phyloP scores from a whole-genome alignment of 2,113 vertebrate species.

The Elephas maximus region DNA sequence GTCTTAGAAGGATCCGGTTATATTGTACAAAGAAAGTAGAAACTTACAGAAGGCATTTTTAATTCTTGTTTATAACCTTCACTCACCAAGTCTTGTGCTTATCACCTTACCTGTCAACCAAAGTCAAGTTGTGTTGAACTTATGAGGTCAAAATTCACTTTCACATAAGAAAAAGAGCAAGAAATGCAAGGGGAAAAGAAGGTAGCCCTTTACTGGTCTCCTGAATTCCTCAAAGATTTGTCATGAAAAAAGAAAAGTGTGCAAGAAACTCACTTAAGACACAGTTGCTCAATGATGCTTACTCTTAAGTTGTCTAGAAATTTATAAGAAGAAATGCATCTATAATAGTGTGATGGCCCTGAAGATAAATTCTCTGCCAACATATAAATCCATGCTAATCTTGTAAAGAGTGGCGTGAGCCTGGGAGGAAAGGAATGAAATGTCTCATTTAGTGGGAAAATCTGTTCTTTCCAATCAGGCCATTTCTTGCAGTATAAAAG shows the following conservation, averaged over 20 bases:
- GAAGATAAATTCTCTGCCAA: constrained; percentile 7
- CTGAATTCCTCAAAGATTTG: background rate
- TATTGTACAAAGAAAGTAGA: background rate
- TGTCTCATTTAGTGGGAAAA: background rate
- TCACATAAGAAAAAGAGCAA: background rate
- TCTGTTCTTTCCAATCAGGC: background rate
- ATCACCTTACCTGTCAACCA: background rate
- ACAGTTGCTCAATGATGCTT: background rate
- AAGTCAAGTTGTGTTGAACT: constrained; percentile 7
- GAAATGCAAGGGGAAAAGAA: background rate
- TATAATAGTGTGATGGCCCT: background rate
- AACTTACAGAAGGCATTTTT: background rate
- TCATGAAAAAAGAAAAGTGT: background rate
- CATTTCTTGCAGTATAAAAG: background rate
- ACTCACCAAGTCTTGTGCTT: background rate
- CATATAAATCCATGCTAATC: constrained; percentile 41
- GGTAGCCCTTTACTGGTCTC: background rate
- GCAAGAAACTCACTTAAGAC: background rate
- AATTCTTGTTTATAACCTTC: background rate
- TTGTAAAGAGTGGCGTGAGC: background rate
- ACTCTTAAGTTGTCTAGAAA: background rate
- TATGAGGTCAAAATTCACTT: background rate
- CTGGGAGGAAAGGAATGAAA: background rate
- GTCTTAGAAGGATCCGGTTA: background rate
- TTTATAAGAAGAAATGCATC: background rate